A percentile compares a stretch with the other conserved stretches of the same genome.
phyloP scores from a whole-genome alignment of 2,113 vertebrate genomes.

The Podarcis cretensis region DNA sequence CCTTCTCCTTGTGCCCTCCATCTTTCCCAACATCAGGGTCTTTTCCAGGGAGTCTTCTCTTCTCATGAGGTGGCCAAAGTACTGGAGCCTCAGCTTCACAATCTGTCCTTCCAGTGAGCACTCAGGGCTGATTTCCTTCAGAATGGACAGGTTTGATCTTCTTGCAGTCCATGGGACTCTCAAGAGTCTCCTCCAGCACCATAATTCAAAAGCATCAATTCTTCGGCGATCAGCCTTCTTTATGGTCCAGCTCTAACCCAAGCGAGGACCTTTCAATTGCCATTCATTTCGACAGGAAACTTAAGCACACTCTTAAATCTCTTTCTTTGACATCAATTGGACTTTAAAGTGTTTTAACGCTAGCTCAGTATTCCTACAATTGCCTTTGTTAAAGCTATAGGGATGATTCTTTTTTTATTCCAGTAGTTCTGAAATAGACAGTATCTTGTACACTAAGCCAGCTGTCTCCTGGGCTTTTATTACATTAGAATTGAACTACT shows the following conservation, averaged over 20 bases:
- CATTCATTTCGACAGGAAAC: not conserved
- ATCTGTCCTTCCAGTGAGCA: too few species aligned
- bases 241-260: not conserved
- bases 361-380: not conserved
- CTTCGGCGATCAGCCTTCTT: too few species aligned
- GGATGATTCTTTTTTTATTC: not conserved
- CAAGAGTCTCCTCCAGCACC: too few species aligned
- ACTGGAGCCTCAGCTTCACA: too few species aligned
- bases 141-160: too few species aligned
- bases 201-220: too few species aligned
- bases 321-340: not conserved
- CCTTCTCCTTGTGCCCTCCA: too few species aligned
- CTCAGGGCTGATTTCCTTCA: too few species aligned
- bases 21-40: too few species aligned
- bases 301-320: not conserved
- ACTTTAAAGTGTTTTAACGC: not conserved
- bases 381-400: not conserved
- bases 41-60: too few species aligned
- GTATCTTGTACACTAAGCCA: constrained; percentile 19
- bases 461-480: not conserved
- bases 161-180: too few species aligned
- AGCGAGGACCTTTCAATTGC: not conserved
- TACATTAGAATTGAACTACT: constrained; percentile 16
- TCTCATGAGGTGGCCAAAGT: too few species aligned
- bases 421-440: constrained; percentile 9